phyloP scores from a whole-genome alignment of 2,888 invertebrate species.

The Lochmaea capreae region DNA sequence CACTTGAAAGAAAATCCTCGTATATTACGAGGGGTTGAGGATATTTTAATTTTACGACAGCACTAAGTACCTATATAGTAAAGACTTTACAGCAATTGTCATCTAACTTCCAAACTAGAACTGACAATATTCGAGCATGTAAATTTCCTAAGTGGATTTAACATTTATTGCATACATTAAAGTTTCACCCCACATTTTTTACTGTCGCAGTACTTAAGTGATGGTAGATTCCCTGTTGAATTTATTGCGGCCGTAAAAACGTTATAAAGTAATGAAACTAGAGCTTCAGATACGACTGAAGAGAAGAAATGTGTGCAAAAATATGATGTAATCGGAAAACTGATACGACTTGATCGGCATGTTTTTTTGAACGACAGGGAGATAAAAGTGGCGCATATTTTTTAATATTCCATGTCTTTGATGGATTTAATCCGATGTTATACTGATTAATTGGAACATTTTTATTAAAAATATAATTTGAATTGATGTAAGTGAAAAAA shows the following conservation, averaged over 20 bases:
- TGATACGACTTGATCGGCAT: background rate
- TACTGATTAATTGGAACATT: background rate
- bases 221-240: constrained; percentile 1
- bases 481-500: too few relatives aligned
- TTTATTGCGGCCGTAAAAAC: constrained; percentile 4
- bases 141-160: background rate
- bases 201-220: constrained; percentile 1
- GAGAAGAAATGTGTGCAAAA: constrained; percentile 4
- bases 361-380: background rate
- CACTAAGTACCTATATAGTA: too few relatives aligned
- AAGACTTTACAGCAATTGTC: too few relatives aligned
- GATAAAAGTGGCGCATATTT: background rate
- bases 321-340: background rate
- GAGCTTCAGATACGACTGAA: constrained; percentile 6
- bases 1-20: too few relatives aligned
- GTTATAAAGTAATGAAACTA: constrained; percentile 7
- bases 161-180: constrained; percentile 7
- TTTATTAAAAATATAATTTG: too few relatives aligned
- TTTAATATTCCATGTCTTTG: background rate
- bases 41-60: too few relatives aligned
- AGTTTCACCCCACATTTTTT: constrained; percentile 7
- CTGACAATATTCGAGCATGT: background rate
- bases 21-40: too few relatives aligned
- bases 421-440: background rate
- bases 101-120: background rate